Percentiles rank a stretch among this genome's conserved stretches.
These are phyloP conservation scores for Fopius arisanus DNA, from an alignment of 1,140 invertebrate species.

Conservation along the genomic window DNA sequence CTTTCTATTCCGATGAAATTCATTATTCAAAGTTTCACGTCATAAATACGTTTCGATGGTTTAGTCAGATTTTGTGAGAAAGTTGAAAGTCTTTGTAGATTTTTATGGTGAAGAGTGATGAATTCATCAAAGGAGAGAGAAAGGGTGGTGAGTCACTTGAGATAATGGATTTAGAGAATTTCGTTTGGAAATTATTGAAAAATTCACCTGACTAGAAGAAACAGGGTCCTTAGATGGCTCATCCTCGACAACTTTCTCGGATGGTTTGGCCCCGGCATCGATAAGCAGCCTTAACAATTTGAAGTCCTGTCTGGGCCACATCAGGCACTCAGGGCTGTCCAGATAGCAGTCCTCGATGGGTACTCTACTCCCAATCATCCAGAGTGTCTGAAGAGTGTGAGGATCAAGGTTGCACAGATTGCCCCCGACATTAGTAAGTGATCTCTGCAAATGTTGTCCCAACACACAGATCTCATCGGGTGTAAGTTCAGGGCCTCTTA, in stretches of 20 bases:
- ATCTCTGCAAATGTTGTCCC: slow-evolving; percentile 58
- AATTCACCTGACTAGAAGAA: slow-evolving; percentile 64
- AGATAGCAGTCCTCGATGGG: slow-evolving; percentile 72
- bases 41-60: background rate
- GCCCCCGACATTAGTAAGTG: slow-evolving; percentile 44
- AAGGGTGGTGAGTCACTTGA: no score
- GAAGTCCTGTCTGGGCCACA: slow-evolving; percentile 66
- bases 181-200: background rate
- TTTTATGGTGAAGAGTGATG: no score
- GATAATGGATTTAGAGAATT: no score
- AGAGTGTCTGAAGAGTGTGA: slow-evolving; percentile 72
- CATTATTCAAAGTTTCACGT: background rate
- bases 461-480: slow-evolving; percentile 62
- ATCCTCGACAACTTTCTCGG: slow-evolving; percentile 63
- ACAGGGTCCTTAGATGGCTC: slow-evolving; percentile 62
- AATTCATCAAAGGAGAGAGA: no score
- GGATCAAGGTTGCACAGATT: slow-evolving; percentile 62
- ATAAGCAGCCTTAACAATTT: slow-evolving; percentile 72
- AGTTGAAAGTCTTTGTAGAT: background rate
- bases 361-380: slow-evolving; percentile 74
- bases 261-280: slow-evolving; percentile 71
- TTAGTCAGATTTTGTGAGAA: background rate
- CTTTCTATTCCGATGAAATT: background rate
- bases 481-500: slow-evolving; percentile 66
- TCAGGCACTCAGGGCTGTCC: slow-evolving; percentile 61